Evolutionary conservation across 2,797 vertebrate genomes (phyloP), one percentile per base, ranked within the genome.

Genomic region (Cephalopachus bancanus): DNA sequence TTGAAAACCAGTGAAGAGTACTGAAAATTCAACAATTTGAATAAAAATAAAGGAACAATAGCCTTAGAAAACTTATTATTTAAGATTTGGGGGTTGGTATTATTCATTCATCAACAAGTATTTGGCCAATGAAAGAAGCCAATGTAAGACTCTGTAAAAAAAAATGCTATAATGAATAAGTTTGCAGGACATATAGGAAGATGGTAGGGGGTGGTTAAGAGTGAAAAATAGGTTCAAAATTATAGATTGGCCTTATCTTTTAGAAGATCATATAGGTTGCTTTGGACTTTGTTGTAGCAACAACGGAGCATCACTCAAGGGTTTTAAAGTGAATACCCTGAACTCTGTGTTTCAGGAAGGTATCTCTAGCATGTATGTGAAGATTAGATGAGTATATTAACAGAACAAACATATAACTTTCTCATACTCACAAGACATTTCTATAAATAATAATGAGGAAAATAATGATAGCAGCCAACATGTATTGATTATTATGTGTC

Each of bases 391-490:
- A n/a, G 5, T 53, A 19, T 37, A 19, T 28, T 49, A 85, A 60
- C 65, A 83, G 80, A n/a, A 15, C 37, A 89, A 92, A 22, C 12
- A 26, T 2, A 19, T 51, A 72, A 85, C 19, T 19, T 89, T 33
- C 30, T 75, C 59, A 60, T 12, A 5, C n/a, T 65, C 55, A 71
- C 11, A 62, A 74, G 59, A n/a, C 30, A 51, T 89, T 93, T 93
- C 59, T 89, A 1, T 80, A 72, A 96, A 83, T 62, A 90, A 89
- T 44, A 83, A n/a, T 51, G 37, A 93, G 57, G 10, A 62, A 60
- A 80, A 53, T 80, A 89, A 62, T 65, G 14, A 60, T 30, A 69
- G 49, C 33, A 91, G 71, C 49, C 55, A 72, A 49, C n/a, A 90
- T n/a, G 62, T 67, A 69, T n/a, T 51, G n/a, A 33, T 26, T 51